Percentiles rank a stretch among this genome's conserved stretches.
These are phyloP conservation scores for Chymomyza costata DNA, from an alignment of 1,140 invertebrate genomes.

Conservation along the genomic window DNA sequence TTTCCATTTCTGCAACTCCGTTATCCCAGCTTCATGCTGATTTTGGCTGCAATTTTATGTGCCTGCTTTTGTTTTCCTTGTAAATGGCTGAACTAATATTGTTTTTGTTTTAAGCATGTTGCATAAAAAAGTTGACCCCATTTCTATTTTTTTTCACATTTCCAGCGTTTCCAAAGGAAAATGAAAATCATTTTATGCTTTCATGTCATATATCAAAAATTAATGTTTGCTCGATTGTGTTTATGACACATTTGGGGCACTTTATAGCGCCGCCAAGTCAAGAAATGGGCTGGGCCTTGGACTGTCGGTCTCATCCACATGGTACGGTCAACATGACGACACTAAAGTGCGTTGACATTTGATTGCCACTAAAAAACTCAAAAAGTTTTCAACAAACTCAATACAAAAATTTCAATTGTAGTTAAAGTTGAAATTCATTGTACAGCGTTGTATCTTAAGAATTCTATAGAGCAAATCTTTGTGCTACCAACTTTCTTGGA, in stretches of 20 bases:
- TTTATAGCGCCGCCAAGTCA: conserved; percentile 5
- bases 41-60: conserved; percentile 29
- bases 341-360: no score
- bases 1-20: no score
- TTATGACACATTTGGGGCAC: conserved; percentile 53
- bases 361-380: no score
- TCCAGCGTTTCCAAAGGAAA: not conserved
- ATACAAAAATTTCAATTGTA: conserved; percentile 35
- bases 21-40: conserved; percentile 19
- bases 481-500: no score
- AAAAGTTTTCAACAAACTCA: not conserved
- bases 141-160: no score
- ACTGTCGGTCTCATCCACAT: no score
- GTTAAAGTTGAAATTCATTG: conserved; percentile 39
- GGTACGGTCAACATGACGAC: conserved; percentile 20
- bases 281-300: conserved; percentile 1
- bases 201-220: conserved; percentile 33
- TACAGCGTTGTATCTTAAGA: conserved; percentile 13
- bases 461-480: not conserved
- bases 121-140: no score
- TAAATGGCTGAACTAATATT: no score
- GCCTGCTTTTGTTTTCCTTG: conserved; percentile 19
- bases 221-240: conserved; percentile 11
- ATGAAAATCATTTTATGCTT: conserved; percentile 4
- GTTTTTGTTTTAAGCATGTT: conserved; percentile 2